Base-by-base conservation (phyloP, 2,113 vertebrate genomes). In the Lota lota region DNA sequence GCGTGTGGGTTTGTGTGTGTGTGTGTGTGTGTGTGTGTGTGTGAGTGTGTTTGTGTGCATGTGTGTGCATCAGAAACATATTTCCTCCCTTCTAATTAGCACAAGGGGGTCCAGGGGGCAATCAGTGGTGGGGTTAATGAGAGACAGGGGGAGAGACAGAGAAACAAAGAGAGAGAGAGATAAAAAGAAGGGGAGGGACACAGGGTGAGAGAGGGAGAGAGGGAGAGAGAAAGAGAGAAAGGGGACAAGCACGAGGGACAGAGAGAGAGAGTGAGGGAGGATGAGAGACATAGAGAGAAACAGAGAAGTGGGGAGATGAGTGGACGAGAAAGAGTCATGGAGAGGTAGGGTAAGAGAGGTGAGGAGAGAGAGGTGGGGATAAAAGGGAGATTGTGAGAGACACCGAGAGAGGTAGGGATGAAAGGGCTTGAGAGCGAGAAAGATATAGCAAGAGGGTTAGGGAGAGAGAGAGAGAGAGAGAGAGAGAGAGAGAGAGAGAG, bases 41-140 rank as follows among this genome's bases (percentile, higher is more conserved):
- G 64, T 75, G 75, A 73, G 72, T 63, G 74, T 78, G 77, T 74
- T 72, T 84, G 74, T 86, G 79, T 75, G 83, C 70, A 74, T 63
- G 61, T 60, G 74, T 63, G 75, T 83, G 79, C 79, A 81, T 77
- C 83, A 78, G 78, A 87, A 86, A 90, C 83, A 91, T 87, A 88
- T 87, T 88, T 88, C 84, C 15, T n/a, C 85, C 60, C 76, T 80
- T 83, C 82, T 90, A 91, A 91, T 91, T 91, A 91, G 88, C 82
- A 82, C 80, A 7, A 82, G 82, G 79, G 85, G 83, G 85, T 87
- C 89, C 90, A 89, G 83, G 78, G 88, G 90, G 89, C 89, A 89
- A 89, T 90, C 90, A 87, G 83, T 84, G 78, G 65, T 3, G 80
- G 87, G 89, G 90, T 92, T 91, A 90, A 92, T 91, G 89, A 90